phyloP scores from a whole-genome alignment of 2,113 vertebrate species.

The Heterocephalus glaber region DNA sequence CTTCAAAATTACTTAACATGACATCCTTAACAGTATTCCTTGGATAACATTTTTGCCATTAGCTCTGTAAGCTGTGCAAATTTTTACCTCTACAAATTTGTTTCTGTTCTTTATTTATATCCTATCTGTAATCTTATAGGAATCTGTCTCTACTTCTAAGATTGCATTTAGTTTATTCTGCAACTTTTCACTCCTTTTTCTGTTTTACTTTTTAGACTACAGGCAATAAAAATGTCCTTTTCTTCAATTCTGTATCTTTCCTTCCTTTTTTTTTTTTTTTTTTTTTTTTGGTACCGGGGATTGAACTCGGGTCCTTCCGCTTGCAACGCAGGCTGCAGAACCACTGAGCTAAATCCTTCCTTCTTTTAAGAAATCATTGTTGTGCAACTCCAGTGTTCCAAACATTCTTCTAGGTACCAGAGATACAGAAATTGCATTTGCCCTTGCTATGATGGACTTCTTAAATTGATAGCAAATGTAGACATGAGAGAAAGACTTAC shows the following conservation, averaged over 20 bases:
- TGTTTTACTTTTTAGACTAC: not conserved
- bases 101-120: not conserved
- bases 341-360: too few relatives aligned
- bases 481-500: not conserved
- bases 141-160: not conserved
- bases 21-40: not conserved
- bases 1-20: not conserved
- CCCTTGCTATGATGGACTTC: not conserved
- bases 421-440: not conserved
- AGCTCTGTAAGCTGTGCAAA: not conserved
- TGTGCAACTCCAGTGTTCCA: not conserved
- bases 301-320: too few relatives aligned
- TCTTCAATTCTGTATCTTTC: not conserved
- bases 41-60: not conserved
- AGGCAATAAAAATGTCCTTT: not conserved
- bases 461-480: not conserved
- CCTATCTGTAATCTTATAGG: not conserved
- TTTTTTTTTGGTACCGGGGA: too few relatives aligned
- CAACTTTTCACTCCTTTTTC: not conserved
- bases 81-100: not conserved
- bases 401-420: not conserved
- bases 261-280: not conserved
- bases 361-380: not conserved
- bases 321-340: too few relatives aligned
- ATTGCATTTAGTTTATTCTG: not conserved